These are phyloP conservation scores for Eptesicus fuscus DNA, from an alignment of 2,113 vertebrate genomes.

Conservation along the genomic window DNA sequence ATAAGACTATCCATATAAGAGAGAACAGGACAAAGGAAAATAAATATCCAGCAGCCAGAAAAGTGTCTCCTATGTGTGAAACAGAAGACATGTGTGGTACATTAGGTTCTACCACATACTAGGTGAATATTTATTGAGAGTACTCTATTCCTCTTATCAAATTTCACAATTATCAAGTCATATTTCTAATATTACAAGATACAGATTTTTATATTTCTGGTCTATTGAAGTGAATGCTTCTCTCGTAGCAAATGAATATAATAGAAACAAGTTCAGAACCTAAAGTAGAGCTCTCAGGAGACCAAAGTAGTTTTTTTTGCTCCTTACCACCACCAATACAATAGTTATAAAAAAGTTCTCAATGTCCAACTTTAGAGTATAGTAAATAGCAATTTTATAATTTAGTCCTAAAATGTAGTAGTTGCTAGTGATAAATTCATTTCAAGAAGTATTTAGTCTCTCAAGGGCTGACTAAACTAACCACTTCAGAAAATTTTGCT, in stretches of 20 bases:
- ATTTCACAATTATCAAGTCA: not conserved
- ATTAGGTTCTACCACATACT: not conserved
- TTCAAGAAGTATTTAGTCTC: conserved; percentile 38
- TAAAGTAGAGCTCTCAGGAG: not conserved
- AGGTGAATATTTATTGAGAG: not conserved
- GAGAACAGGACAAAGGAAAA: not conserved
- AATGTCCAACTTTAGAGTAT: not conserved
- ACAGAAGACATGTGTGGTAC: not conserved
- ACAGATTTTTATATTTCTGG: not conserved
- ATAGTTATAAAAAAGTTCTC: not conserved
- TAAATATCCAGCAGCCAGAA: conserved; percentile 1
- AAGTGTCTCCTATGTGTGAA: not conserved
- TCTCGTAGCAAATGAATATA: conserved; percentile 1
- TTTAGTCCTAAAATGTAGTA: conserved; percentile 19
- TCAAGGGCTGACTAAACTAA: not conserved
- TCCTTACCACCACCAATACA: not conserved
- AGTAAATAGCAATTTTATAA: not conserved
- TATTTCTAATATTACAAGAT: not conserved
- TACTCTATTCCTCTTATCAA: not conserved
- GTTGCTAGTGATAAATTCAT: conserved; percentile 20
- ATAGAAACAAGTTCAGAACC: conserved; percentile 12
- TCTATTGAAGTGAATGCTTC: not conserved
- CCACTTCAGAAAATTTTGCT: conserved; percentile 29
- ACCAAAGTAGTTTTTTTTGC: not conserved
- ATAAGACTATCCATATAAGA: conserved; percentile 24